Evolutionary conservation across 2,888 invertebrate species (phyloP), one percentile per base, ranked within the genome.

Genomic region (Petrophora chlorosata): DNA sequence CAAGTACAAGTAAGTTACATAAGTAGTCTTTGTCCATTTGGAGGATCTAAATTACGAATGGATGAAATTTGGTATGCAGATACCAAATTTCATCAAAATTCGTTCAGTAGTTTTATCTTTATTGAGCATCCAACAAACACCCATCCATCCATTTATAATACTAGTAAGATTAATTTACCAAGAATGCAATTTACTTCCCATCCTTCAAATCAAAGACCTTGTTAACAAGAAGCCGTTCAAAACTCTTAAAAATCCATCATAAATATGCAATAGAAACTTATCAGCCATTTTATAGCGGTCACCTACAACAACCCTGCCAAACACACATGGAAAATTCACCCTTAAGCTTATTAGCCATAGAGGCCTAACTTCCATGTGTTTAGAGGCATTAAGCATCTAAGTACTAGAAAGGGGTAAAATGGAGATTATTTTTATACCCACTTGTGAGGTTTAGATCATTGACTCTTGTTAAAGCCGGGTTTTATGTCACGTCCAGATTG

Each of bases 191-290:
- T 7, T 19, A 19, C 5, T 19, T 19, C 4, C 19, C 9, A 17
- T 12, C 12, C 22, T 13, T 28, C 12, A 22, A 29, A 29, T 39
- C 17, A 17, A 38, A 15, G 23, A 41, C 34, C 30, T 45, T 42
- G 46, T 33, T 54, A 45, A 47, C 45, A 54, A 36, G 44, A 19
- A 10, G 40, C 12, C 36, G 30, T 30, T 38, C 22, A 5, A 45
- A 49, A 44, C 41, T 34, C 44, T 49, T 52, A 43, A 50, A 55
- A 58, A 52, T 10, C 16, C 35, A 35, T 39, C 53, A 40, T 56
- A 50, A 54, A 59, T 50, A 56, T 50, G 54, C 54, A 46, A 44
- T 52, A 51, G 39, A 50, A 50, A 33, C 45, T 54, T 56, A 59
- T 56, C 52, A 42, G 29, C 39, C 50, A n/a, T 54, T 53, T 56